Evolutionary conservation across 1,140 invertebrate species (phyloP).

Genomic region (Maconellicoccus hirsutus): DNA sequence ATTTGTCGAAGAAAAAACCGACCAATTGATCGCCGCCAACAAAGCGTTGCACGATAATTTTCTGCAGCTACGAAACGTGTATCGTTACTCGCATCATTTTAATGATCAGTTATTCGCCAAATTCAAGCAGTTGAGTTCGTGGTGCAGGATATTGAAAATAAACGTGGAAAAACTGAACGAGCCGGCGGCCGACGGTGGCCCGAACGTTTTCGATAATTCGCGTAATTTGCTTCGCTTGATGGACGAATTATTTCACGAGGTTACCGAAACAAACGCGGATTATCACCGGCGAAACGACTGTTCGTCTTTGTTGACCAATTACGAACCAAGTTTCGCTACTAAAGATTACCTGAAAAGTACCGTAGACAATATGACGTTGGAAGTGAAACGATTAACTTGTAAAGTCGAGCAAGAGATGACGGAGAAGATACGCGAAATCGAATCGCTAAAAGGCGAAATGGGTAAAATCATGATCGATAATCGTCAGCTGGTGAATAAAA

Average conservation of each 20-base stretch:
- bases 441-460: background rate
- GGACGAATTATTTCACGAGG: background rate
- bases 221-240: background rate
- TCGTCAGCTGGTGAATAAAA: background rate
- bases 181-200: background rate
- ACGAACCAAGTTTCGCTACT: background rate
- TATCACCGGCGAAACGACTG: background rate
- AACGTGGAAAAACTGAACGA: background rate
- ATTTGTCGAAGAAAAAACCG: background rate
- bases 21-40: background rate
- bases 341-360: background rate
- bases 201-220: background rate
- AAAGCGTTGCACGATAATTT: background rate
- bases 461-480: background rate
- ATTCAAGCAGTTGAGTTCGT: background rate
- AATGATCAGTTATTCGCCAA: background rate
- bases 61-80: background rate
- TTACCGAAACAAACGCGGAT: background rate
- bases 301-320: background rate
- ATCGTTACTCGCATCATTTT: background rate
- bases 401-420: background rate
- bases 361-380: background rate
- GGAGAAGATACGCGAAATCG: slow-evolving; percentile 1
- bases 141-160: background rate
- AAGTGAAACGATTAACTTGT: background rate